Evolutionary conservation across 2,888 invertebrate species (phyloP), one percentile per base, ranked within the genome.

Genomic region (Acheta domesticus): DNA sequence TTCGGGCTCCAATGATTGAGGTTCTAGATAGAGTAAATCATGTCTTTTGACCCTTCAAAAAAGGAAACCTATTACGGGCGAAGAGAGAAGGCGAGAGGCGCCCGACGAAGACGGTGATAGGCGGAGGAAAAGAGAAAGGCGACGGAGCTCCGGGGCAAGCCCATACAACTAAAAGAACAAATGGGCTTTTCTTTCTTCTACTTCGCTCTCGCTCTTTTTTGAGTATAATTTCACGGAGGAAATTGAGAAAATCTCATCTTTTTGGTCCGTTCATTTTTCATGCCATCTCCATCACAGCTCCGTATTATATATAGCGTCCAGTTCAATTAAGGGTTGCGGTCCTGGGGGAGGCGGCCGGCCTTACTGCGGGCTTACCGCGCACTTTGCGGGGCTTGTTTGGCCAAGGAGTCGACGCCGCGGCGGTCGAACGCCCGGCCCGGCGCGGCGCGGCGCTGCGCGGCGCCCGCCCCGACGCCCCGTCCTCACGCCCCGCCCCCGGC

Each of bases 201-300:
- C 77, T 62, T 73, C n/a, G 23, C 74, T 79, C 62, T 77, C 49
- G 78, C 86, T 85, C 85, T 85, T 85, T 83, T 84, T 85, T 84
- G 85, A 85, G 85, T 86, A 87, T 87, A 87, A 87, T 87, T 87
- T 86, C 86, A 84, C 84, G 85, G 84, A 87, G 87, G 87, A 87
- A 87, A 87, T 87, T 87, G 87, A 86, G 86, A 86, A 82, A 87
- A 87, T 87, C 87, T 86, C 85, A 86, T 86, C 86, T 86, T 86
- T 86, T 87, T 86, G 86, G 86, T 78, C 79, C 86, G 87, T 87
- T 87, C 87, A 87, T 87, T 87, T 87, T 87, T 87, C 87, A 87
- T 87, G 86, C 86, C 86, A 86, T 87, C 86, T 86, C 86, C 86
- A 86, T 85, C 79, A 81, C 80, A 62, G 74, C 80, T 79, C 77